phyloP scores from a whole-genome alignment of 2,797 vertebrate species.

The Pantherophis alleghaniensis region DNA sequence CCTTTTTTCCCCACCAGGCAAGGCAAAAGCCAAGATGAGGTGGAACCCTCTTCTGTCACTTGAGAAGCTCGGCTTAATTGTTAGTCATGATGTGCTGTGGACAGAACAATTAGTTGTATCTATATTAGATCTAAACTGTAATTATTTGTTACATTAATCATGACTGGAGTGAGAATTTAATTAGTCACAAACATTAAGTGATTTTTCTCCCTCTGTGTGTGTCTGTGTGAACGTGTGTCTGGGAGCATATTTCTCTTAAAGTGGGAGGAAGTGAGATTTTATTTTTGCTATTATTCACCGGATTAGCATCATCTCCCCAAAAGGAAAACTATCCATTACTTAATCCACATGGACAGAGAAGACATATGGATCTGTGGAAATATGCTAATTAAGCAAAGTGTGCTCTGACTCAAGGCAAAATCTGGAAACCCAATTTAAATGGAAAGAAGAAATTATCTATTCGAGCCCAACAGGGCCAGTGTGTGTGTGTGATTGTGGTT shows the following conservation, averaged over 20 bases:
- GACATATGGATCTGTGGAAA: background rate
- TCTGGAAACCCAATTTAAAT: background rate
- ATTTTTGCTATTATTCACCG: background rate
- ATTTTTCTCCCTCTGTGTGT: constrained; percentile 42
- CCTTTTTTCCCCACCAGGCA: constrained; percentile 34
- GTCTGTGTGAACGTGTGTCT: background rate
- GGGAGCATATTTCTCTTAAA: background rate
- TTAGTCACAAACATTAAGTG: constrained; percentile 68
- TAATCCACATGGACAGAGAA: background rate
- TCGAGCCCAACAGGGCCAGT: background rate
- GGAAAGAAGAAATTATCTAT: background rate
- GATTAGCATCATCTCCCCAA: background rate
- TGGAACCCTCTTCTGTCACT: constrained; percentile 57
- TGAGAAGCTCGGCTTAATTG: constrained; percentile 70
- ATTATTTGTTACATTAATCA: constrained; percentile 80
- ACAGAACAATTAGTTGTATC: constrained; percentile 78
- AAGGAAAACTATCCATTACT: background rate
- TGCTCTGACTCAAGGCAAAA: background rate
- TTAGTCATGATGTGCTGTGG: constrained; percentile 71
- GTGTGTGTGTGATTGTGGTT: background rate
- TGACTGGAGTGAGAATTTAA: constrained; percentile 76
- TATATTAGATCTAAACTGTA: constrained; percentile 78
- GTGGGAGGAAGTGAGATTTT: background rate
- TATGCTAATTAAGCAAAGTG: background rate
- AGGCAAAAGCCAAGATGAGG: constrained; percentile 40